Percentiles rank a stretch among this genome's conserved stretches.
These are phyloP conservation scores for Phyto melanocephala DNA, from an alignment of 2,888 invertebrate genomes.

Conservation along the genomic window DNA sequence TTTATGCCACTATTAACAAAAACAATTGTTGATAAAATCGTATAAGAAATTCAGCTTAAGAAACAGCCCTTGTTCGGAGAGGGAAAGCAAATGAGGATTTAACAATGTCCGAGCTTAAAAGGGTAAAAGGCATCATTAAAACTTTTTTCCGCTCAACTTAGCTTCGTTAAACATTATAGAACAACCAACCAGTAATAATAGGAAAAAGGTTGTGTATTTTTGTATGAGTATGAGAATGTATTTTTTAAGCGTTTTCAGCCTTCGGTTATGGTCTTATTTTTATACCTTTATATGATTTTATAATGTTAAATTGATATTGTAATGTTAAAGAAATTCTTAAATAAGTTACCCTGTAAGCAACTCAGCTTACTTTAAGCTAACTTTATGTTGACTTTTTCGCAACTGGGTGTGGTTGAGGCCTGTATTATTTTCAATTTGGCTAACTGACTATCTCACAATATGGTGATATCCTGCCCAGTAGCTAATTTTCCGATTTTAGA, in stretches of 20 bases:
- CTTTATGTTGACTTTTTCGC: too few species aligned
- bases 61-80: neutral
- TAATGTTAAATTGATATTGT: too few species aligned
- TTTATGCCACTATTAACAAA: constrained; percentile 51
- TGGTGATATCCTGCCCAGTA: too few species aligned
- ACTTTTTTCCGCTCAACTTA: constrained; percentile 69
- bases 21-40: constrained; percentile 66
- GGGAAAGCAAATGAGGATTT: neutral
- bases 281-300: neutral
- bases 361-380: too few species aligned
- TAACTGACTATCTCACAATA: too few species aligned
- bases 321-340: too few species aligned
- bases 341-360: too few species aligned
- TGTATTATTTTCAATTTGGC: too few species aligned
- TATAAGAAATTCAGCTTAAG: neutral
- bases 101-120: neutral
- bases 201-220: neutral
- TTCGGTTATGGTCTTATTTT: neutral
- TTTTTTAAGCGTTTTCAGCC: neutral
- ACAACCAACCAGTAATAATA: constrained; percentile 37
- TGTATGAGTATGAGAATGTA: neutral
- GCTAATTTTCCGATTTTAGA: too few species aligned
- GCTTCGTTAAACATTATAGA: constrained; percentile 74
- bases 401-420: too few species aligned
- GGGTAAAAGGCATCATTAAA: constrained; percentile 69